These are phyloP conservation scores for Lampris megalopsis DNA, from an alignment of 2,113 vertebrate genomes.

Conservation along the genomic window DNA sequence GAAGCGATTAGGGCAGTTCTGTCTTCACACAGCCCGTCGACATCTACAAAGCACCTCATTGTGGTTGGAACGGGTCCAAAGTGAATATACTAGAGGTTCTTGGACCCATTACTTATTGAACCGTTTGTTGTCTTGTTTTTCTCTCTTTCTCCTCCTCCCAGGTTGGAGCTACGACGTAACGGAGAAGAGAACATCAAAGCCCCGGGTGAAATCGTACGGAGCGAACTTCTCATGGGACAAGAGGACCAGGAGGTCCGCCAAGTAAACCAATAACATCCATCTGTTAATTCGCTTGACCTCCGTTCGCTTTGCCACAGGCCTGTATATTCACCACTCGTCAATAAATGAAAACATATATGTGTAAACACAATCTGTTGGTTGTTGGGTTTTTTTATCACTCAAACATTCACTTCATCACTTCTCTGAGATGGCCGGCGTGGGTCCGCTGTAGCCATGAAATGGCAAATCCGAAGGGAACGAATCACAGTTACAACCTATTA, in stretches of 20 bases:
- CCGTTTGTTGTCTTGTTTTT: constrained; percentile 41
- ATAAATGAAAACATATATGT: constrained; percentile 71
- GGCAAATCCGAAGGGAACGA: constrained; percentile 42
- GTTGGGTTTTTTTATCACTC: constrained; percentile 62
- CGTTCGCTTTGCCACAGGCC: constrained; percentile 43
- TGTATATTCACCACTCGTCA: constrained; percentile 62
- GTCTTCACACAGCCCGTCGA: constrained; percentile 66
- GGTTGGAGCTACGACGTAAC: constrained; percentile 96
- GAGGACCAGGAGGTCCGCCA: constrained; percentile 95
- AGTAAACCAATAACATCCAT: constrained; percentile 86
- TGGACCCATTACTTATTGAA: constrained; percentile 50
- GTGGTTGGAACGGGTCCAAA: constrained; percentile 63
- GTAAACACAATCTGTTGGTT: constrained; percentile 62
- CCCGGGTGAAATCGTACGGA: constrained; percentile 95
- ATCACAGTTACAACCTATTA: constrained; percentile 59
- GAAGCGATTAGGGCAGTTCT: constrained; percentile 66
- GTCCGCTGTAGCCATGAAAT: constrained; percentile 32
- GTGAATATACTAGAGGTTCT: constrained; percentile 53
- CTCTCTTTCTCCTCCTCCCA: constrained; percentile 67
- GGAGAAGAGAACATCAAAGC: constrained; percentile 90
- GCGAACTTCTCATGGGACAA: constrained; percentile 99
- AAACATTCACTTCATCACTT: constrained; percentile 78
- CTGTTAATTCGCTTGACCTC: constrained; percentile 67
- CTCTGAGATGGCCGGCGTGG: constrained; percentile 20
- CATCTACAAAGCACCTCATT: constrained; percentile 70